A percentile compares a stretch with the other conserved stretches of the same genome.
These are phyloP conservation scores for Pecten maximus DNA, from an alignment of 2,888 invertebrate genomes.

Conservation along the genomic window DNA sequence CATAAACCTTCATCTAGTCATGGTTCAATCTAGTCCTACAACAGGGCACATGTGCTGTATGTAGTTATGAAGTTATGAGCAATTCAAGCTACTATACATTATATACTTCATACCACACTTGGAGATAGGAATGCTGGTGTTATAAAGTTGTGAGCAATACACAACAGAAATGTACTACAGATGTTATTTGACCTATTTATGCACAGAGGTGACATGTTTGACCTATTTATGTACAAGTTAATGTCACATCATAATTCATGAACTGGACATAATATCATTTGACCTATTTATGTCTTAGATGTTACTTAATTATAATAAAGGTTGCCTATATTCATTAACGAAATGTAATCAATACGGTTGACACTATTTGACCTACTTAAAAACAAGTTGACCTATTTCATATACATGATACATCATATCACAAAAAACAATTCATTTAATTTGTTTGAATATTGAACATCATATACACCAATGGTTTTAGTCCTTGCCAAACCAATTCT, in stretches of 20 bases:
- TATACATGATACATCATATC: too few relatives aligned
- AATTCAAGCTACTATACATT: too few relatives aligned
- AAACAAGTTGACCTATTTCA: background rate
- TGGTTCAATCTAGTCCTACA: background rate
- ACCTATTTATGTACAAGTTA: background rate
- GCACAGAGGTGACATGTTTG: background rate
- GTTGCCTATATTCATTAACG: too few relatives aligned
- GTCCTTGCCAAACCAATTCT: background rate
- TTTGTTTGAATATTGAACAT: background rate
- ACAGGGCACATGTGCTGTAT: background rate
- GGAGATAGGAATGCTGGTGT: background rate
- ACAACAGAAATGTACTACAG: background rate
- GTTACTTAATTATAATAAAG: too few relatives aligned
- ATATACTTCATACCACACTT: background rate
- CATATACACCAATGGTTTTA: too few relatives aligned
- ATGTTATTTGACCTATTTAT: background rate
- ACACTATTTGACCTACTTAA: background rate
- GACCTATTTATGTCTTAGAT: background rate
- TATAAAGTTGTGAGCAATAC: too few relatives aligned
- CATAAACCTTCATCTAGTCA: conserved; percentile 5
- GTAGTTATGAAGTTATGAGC: too few relatives aligned
- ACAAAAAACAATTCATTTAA: too few relatives aligned
- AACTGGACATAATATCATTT: background rate
- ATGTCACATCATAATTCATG: too few relatives aligned
- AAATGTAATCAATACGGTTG: too few relatives aligned